Percentiles rank a stretch among this genome's conserved stretches.
Evolutionary conservation across 2,113 vertebrate genomes (phyloP).

Genomic region (Heterochromis multidens): DNA sequence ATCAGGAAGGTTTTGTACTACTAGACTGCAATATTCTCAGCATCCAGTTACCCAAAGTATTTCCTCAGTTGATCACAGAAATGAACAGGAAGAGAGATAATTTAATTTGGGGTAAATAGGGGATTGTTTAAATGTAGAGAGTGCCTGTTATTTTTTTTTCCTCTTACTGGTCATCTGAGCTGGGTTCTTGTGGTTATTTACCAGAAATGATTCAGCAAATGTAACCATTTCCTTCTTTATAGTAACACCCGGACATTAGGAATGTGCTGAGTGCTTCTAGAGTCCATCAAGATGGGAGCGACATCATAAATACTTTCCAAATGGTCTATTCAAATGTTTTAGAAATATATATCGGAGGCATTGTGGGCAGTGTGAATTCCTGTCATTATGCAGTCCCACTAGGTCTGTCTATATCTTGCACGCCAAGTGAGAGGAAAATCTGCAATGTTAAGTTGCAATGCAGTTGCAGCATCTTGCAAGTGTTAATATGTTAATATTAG

Average conservation of each 20-base stretch:
- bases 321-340: background rate
- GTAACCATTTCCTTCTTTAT: conserved; percentile 46
- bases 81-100: conserved; percentile 13
- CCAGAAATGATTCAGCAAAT: conserved; percentile 58
- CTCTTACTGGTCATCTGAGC: conserved; percentile 36
- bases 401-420: background rate
- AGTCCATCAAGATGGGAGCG: background rate
- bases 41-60: background rate
- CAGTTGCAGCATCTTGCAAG: background rate
- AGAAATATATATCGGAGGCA: background rate
- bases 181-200: conserved; percentile 40
- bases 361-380: background rate
- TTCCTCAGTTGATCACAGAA: conserved; percentile 28
- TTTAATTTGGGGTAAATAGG: conserved; percentile 20
- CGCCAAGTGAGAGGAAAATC: background rate
- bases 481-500: background rate
- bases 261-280: conserved; percentile 31
- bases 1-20: background rate
- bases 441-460: background rate
- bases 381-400: background rate
- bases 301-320: conserved; percentile 18
- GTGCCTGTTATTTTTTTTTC: background rate
- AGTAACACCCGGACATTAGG: conserved; percentile 14
- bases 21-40: background rate
- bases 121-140: conserved; percentile 14